Evolutionary conservation across 2,888 invertebrate genomes (phyloP).

Genomic region (Pyrgus malvae): DNA sequence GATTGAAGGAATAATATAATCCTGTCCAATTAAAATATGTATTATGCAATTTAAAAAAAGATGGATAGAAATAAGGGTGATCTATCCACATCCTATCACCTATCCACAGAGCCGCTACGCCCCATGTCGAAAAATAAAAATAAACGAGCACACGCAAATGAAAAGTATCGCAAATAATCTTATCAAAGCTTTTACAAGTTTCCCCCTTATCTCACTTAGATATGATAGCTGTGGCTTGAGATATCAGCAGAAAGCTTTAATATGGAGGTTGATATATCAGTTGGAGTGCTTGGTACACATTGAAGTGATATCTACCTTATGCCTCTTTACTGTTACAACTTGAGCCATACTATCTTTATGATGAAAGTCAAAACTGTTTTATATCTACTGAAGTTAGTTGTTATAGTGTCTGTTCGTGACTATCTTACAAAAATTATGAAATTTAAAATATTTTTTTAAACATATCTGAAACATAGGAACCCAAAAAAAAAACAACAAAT

Average conservation of each 20-base stretch:
- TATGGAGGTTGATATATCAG: slow-evolving; percentile 61
- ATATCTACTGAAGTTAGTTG: no score
- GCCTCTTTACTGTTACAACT: slow-evolving; percentile 2
- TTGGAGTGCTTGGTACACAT: slow-evolving; percentile 64
- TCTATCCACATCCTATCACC: no score
- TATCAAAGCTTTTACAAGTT: slow-evolving; percentile 73
- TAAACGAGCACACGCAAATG: slow-evolving; percentile 7
- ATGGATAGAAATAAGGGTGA: no score
- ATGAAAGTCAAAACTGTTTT: not conserved
- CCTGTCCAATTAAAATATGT: no score
- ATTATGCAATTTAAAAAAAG: no score
- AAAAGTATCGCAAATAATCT: slow-evolving; percentile 44
- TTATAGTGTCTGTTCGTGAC: no score
- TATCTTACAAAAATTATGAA: no score
- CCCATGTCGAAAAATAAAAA: not conserved
- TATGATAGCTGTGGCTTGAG: slow-evolving; percentile 74
- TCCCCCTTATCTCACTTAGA: slow-evolving; percentile 64
- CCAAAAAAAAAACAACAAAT: no score
- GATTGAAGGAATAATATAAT: no score
- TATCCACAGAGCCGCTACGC: no score
- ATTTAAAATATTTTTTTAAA: no score
- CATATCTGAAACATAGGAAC: no score
- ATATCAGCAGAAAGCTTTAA: slow-evolving; percentile 69
- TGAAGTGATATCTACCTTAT: slow-evolving; percentile 36
- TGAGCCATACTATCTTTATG: slow-evolving; percentile 4